Base-by-base conservation (phyloP, 2,113 vertebrate species). In the Sardina pilchardus region DNA sequence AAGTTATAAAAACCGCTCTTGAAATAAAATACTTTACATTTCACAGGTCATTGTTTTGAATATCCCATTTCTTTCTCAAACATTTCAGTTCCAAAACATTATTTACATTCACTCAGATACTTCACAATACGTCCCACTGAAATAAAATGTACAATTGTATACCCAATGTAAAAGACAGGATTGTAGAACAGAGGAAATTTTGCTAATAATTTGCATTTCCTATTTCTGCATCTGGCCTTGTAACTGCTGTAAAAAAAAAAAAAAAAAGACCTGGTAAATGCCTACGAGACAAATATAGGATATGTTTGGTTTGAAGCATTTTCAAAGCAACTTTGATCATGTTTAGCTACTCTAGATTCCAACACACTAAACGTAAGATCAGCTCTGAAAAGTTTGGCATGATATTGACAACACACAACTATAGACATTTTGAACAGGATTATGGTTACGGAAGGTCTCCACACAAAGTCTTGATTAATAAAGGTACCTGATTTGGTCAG, bases 21-120 rank as follows among this genome's bases (percentile, higher is more conserved):
- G 86, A 91, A 89, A 93, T 90, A 95, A 94, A 94, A 94, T 94
- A 94, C 94, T 94, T 91, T 94, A 94, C 94, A 94, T 89, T 93
- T 93, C 90, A 93, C 91, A 92, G 85, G 88, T 91, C 87, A 87
- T 90, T 84, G 85, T 81, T 80, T 81, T 83, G 47, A 81, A 34
- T 82, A 42, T 81, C 81, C 39, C 44, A 84, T 86, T 34, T 87
- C 87, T 30, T 87, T 50, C 45, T 87, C 83, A 91, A 59, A 59
- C 5, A 59, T 83, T 82, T 87, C 81, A 88, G 82, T 89, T 84
- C 83, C 89, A 90, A 90, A 90, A 86, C 84, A 87, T 24, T 93
- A 94, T 93, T 91, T 94, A 94, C 91, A 94, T 82, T 86, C 89
- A 87, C 85, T 90, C 88, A 90, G 87, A 89, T 83, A 88, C 87